These are phyloP conservation scores for Cerceris ruficornis DNA, from an alignment of 2,888 invertebrate genomes.

Conservation along the genomic window DNA sequence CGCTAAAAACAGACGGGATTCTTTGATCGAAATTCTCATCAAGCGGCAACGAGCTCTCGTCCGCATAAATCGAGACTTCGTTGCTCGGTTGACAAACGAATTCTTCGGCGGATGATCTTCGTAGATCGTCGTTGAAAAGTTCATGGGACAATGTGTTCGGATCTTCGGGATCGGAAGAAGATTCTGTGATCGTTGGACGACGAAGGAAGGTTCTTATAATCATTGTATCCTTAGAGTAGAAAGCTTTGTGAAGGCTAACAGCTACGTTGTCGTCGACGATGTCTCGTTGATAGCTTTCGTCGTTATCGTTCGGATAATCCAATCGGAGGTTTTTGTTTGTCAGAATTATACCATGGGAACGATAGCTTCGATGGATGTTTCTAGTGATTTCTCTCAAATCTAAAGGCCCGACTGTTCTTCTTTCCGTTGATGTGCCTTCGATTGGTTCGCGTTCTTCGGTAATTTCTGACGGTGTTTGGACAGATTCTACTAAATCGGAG, in stretches of 20 bases:
- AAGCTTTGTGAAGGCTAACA: constrained; percentile 25
- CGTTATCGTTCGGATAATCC: neutral
- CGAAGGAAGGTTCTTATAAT: constrained; percentile 17
- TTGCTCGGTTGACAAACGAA: constrained; percentile 16
- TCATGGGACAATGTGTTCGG: no score
- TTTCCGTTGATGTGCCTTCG: neutral
- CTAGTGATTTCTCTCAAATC: constrained; percentile 37
- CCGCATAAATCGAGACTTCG: neutral
- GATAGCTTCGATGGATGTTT: constrained; percentile 25
- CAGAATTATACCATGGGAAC: constrained; percentile 24
- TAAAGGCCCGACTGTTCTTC: neutral
- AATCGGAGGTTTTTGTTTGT: constrained; percentile 23
- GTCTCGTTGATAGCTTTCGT: constrained; percentile 17
- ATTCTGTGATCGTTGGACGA: neutral
- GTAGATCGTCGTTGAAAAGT: neutral
- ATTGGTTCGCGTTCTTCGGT: neutral
- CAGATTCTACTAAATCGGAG: no score
- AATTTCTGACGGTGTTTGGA: neutral
- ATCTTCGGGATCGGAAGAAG: neutral
- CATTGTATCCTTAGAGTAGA: constrained; percentile 35
- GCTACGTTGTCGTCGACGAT: constrained; percentile 30
- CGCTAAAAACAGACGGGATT: neutral
- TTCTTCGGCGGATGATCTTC: neutral
- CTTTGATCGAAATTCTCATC: neutral
- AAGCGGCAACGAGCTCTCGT: neutral